Evolutionary conservation across 2,113 vertebrate species (phyloP), one percentile per base, ranked within the genome.

Genomic region (Limanda limanda): DNA sequence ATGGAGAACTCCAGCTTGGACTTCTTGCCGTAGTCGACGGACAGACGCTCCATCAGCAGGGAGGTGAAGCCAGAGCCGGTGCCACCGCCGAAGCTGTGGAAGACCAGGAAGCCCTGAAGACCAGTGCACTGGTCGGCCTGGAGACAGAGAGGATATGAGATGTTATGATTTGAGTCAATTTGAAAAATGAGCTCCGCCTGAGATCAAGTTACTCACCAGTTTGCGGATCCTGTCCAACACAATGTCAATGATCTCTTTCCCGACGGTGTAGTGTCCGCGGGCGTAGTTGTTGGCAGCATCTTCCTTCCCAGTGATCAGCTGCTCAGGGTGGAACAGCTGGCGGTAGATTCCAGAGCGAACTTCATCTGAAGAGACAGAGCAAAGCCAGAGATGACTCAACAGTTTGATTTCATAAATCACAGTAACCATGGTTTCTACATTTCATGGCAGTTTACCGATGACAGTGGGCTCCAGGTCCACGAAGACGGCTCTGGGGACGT

Each of bases 1-100:
- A 98, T 95, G 71, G 96, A 95, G 86, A 98, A 97, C 86, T 98
- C 96, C 14, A 98, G 92, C 86, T 97, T 97, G 88, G 96, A 97
- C 81, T 97, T 97, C 91, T 97, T 98, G 69, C 97, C 96, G 0
- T 97, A 98, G 65, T 98, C 96, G 0, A 96, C 86, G 8, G 97
- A 99, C 68, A 99, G 95, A 37, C 95, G 95, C 74, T 98, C 97
- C 97, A 98, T 97, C 82, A 97, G 90, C 66, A 97, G 84, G 66
- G 96, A 97, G 76, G 89, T 90, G 89, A 92, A 92, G 68, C 91
- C 86, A 47, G 89, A 92, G 45, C 91, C 91, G 13, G 91, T 92
- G 59, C 88, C 89, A 56, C 91, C 91, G n/a, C 68, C 68, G 17
- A 58, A 70, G 68, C 55, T 58, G 37, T 70, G 68, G 68, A 70